Conservation (phyloP, 2,888 invertebrate species). For the Eilema griseolum region DNA sequence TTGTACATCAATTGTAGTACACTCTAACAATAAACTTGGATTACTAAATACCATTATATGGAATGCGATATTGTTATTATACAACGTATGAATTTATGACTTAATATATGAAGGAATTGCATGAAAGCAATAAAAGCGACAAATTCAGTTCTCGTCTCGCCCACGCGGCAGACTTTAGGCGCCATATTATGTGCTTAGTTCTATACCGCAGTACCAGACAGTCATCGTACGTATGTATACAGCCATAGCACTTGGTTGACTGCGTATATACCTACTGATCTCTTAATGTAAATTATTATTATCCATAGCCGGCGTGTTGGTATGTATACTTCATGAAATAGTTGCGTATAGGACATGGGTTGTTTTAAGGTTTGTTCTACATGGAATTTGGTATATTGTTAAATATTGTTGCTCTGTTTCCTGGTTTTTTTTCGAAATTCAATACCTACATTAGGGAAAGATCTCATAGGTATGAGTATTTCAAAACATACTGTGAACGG, state of each 20-base stretch:
- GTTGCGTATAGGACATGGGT: constrained; percentile 9
- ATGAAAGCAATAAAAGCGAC: constrained; percentile 76
- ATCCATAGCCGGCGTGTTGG: constrained; percentile 46
- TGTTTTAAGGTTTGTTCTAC: neutral
- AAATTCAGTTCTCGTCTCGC: constrained; percentile 75
- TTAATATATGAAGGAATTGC: constrained; percentile 70
- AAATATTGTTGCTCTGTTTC: constrained; percentile 17
- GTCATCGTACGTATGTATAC: constrained; percentile 31
- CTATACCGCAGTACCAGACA: constrained; percentile 43
- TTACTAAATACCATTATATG: constrained; percentile 26
- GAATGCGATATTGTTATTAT: constrained; percentile 46
- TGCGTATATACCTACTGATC: constrained; percentile 45
- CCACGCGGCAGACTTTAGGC: constrained; percentile 81
- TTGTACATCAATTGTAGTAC: constrained; percentile 22
- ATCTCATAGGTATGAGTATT: neutral
- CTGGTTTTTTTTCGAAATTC: neutral
- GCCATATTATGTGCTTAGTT: constrained; percentile 56
- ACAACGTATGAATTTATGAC: constrained; percentile 59
- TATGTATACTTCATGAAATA: constrained; percentile 40
- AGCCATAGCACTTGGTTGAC: constrained; percentile 37
- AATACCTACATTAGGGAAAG: neutral
- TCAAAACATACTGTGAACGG: neutral
- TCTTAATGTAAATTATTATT: constrained; percentile 52
- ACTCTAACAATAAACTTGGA: constrained; percentile 15
- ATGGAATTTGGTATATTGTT: neutral